phyloP scores from a whole-genome alignment of 2,888 invertebrate species.

The Nysson spinosus region DNA sequence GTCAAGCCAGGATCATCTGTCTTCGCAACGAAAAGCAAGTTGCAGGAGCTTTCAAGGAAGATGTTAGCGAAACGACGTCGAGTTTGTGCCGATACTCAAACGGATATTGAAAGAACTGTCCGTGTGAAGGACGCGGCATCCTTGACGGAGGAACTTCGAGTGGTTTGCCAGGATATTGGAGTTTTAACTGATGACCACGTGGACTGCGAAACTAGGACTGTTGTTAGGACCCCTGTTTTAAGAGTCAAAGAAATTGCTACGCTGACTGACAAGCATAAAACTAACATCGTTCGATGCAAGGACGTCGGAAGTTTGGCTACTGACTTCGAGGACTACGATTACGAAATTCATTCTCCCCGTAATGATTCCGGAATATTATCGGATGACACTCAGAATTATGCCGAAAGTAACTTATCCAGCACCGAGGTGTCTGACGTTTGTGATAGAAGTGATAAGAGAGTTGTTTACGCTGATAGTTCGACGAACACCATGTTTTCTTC shows the following conservation, averaged over 20 bases:
- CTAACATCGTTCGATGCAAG: slow-evolving; percentile 51
- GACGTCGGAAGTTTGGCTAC: slow-evolving; percentile 67
- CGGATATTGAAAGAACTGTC: slow-evolving; percentile 63
- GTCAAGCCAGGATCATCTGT: slow-evolving; percentile 54
- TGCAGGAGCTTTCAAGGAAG: slow-evolving; percentile 73
- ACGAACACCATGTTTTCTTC: slow-evolving; percentile 59
- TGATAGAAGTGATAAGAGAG: slow-evolving; percentile 34
- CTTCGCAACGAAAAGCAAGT: slow-evolving; percentile 64
- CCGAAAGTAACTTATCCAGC: slow-evolving; percentile 58
- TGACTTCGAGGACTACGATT: slow-evolving; percentile 58
- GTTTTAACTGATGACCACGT: slow-evolving; percentile 69
- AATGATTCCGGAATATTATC: slow-evolving; percentile 67
- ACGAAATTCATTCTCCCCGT: slow-evolving; percentile 52
- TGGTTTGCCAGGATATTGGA: slow-evolving; percentile 58
- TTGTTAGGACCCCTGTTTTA: slow-evolving; percentile 36
- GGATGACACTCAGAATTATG: slow-evolving; percentile 63
- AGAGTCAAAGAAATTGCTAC: slow-evolving; percentile 71
- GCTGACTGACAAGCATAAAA: slow-evolving; percentile 61
- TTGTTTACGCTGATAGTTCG: slow-evolving; percentile 54
- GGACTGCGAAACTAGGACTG: slow-evolving; percentile 21
- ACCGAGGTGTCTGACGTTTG: slow-evolving; percentile 50
- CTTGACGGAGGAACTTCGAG: slow-evolving; percentile 60
- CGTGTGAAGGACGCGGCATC: slow-evolving; percentile 66
- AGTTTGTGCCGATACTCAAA: slow-evolving; percentile 72
- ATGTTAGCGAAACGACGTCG: slow-evolving; percentile 71